Percentiles rank a stretch among this genome's conserved stretches.
These are phyloP conservation scores for Cephus sareptanus DNA, from an alignment of 2,888 invertebrate genomes.

Conservation along the genomic window DNA sequence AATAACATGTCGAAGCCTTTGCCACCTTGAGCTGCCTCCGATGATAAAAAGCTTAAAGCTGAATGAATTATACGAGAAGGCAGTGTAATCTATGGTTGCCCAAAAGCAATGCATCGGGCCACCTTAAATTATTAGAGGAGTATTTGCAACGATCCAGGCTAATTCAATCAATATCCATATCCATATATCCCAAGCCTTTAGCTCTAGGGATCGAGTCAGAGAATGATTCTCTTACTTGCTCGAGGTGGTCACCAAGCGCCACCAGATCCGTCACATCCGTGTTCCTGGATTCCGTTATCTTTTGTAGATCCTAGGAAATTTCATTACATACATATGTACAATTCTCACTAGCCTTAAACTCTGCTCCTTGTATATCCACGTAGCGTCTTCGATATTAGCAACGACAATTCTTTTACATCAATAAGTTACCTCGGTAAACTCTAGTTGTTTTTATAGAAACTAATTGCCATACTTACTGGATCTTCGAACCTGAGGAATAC, in stretches of 20 bases:
- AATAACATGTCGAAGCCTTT: conserved; percentile 16
- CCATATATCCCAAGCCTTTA: conserved; percentile 18
- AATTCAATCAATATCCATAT: conserved; percentile 11
- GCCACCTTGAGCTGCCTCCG: conserved; percentile 17
- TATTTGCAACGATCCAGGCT: conserved; percentile 18
- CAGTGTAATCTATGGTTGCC: conserved; percentile 17
- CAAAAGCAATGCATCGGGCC: conserved; percentile 23
- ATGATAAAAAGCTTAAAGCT: conserved; percentile 21
- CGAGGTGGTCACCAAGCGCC: conserved; percentile 81
- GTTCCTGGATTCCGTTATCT: conserved; percentile 78
- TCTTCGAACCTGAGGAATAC: background rate
- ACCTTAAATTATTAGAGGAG: conserved; percentile 10
- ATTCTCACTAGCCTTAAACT: background rate
- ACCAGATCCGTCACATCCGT: conserved; percentile 80
- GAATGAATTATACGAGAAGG: conserved; percentile 17
- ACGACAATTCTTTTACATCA: background rate
- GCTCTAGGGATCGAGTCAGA: conserved; percentile 21
- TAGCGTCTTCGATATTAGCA: background rate
- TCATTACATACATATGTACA: conserved; percentile 22
- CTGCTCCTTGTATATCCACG: background rate
- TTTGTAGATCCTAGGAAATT: conserved; percentile 79
- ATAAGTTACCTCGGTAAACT: background rate
- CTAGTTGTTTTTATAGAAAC: background rate
- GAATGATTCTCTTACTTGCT: conserved; percentile 78
- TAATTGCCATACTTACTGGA: background rate